phyloP scores from a whole-genome alignment of 1,140 invertebrate species.

The Zaprionus ghesquierei region DNA sequence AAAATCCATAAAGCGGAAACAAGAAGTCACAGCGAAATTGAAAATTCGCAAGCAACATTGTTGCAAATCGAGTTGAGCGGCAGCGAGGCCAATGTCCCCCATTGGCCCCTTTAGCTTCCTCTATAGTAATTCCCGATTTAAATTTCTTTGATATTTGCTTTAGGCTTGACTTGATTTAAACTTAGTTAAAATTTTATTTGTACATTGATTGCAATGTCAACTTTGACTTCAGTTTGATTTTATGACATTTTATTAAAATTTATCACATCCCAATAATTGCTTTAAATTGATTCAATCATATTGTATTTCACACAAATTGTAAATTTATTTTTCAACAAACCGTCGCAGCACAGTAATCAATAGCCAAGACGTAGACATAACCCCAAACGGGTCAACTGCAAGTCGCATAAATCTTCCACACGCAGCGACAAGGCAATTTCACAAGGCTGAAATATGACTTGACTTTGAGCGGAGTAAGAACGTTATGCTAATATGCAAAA shows the following conservation, averaged over 20 bases:
- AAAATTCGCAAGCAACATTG: slow-evolving; percentile 1
- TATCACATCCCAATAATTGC: no score
- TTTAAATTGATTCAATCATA: no score
- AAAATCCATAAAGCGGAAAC: neutral
- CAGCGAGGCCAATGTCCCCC: neutral
- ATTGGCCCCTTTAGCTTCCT: neutral
- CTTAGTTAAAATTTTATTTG: neutral
- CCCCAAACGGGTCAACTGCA: neutral
- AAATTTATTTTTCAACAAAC: neutral
- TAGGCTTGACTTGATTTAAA: neutral
- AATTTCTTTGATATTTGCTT: neutral
- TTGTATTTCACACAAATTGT: neutral
- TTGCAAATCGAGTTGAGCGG: slow-evolving; percentile 39
- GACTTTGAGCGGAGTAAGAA: neutral
- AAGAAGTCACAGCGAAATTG: neutral
- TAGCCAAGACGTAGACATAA: neutral
- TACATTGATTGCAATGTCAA: neutral
- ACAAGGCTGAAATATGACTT: neutral
- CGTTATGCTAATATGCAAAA: neutral
- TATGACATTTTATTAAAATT: no score
- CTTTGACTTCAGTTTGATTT: neutral
- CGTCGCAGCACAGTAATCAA: neutral
- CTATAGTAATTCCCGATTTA: neutral
- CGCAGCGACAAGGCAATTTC: neutral
- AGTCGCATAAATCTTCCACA: neutral